Percentiles rank a stretch among this genome's conserved stretches.
Conservation (phyloP, 2,888 invertebrate species). For the Archips crataeganus region DNA sequence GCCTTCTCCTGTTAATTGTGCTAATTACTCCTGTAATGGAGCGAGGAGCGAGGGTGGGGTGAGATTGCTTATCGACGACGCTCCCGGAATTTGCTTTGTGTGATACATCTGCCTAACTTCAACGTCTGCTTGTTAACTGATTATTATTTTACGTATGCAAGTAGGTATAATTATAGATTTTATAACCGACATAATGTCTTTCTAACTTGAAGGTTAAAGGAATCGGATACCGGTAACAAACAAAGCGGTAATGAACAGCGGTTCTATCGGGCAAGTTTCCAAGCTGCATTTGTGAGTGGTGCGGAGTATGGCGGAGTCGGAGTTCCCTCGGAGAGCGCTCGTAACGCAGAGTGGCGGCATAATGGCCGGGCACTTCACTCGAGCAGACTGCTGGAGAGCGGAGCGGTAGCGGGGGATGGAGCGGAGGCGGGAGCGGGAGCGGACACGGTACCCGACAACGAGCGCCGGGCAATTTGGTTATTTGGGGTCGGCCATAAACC, state of each 20-base stretch:
- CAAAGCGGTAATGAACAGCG: constrained; percentile 67
- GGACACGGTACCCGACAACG: constrained; percentile 57
- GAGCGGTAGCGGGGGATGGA: constrained; percentile 50
- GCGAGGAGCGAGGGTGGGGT: constrained; percentile 70
- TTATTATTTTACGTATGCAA: constrained; percentile 13
- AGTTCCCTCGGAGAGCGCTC: constrained; percentile 63
- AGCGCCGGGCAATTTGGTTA: constrained; percentile 81
- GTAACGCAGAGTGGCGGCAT: constrained; percentile 59
- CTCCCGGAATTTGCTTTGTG: constrained; percentile 75
- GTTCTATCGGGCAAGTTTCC: constrained; percentile 74
- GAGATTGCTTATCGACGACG: constrained; percentile 84
- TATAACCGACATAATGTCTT: neutral
- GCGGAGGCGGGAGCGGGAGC: constrained; percentile 27
- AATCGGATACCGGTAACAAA: constrained; percentile 55
- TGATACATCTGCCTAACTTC: constrained; percentile 64
- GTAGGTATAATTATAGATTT: neutral
- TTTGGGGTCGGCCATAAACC: constrained; percentile 85
- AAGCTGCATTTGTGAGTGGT: constrained; percentile 64
- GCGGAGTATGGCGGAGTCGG: constrained; percentile 49
- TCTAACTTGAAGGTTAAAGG: neutral
- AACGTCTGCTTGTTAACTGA: constrained; percentile 32
- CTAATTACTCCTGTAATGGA: constrained; percentile 86
- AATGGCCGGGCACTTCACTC: constrained; percentile 52
- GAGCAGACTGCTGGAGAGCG: constrained; percentile 46
- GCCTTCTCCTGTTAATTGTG: constrained; percentile 82